Conservation (phyloP, 53 echinoderm and acorn worm genomes). For the Arbacia lixula region DNA sequence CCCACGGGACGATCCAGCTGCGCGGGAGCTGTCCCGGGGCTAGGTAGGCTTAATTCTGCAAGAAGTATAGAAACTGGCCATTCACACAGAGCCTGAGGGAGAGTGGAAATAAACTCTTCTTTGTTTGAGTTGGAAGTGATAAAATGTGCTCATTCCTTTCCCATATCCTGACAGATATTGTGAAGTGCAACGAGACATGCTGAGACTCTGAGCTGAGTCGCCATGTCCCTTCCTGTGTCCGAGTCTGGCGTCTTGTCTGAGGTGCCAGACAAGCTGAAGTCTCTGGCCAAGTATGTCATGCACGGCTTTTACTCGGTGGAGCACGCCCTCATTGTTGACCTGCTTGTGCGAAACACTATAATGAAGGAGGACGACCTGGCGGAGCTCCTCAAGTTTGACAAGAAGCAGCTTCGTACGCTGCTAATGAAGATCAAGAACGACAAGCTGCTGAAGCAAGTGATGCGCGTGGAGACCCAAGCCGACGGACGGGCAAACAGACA, state of each 20-base stretch:
- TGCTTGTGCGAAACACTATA: slow-evolving; percentile 80
- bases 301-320: slow-evolving; percentile 93
- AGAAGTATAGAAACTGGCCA: too few relatives aligned
- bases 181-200: too few relatives aligned
- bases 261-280: slow-evolving; percentile 90
- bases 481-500: slow-evolving; percentile 92
- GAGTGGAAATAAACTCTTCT: too few relatives aligned
- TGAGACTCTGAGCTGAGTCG: too few relatives aligned
- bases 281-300: slow-evolving; percentile 84
- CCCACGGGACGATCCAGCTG: too few relatives aligned
- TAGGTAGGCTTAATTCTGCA: too few relatives aligned
- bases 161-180: too few relatives aligned
- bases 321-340: slow-evolving; percentile 91
- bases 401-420: slow-evolving; percentile 88
- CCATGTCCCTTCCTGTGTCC: slow-evolving; percentile 7
- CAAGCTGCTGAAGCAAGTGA: slow-evolving; percentile 85
- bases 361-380: slow-evolving; percentile 93
- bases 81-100: too few relatives aligned
- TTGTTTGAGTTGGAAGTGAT: too few relatives aligned
- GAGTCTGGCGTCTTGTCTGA: slow-evolving; percentile 81
- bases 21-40: too few relatives aligned
- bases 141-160: too few relatives aligned
- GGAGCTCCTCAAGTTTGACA: slow-evolving; percentile 92
- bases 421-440: slow-evolving; percentile 91
- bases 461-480: slow-evolving; percentile 95